Evolutionary conservation across 2,113 vertebrate genomes (phyloP).

Genomic region (Vireo altiloquus): DNA sequence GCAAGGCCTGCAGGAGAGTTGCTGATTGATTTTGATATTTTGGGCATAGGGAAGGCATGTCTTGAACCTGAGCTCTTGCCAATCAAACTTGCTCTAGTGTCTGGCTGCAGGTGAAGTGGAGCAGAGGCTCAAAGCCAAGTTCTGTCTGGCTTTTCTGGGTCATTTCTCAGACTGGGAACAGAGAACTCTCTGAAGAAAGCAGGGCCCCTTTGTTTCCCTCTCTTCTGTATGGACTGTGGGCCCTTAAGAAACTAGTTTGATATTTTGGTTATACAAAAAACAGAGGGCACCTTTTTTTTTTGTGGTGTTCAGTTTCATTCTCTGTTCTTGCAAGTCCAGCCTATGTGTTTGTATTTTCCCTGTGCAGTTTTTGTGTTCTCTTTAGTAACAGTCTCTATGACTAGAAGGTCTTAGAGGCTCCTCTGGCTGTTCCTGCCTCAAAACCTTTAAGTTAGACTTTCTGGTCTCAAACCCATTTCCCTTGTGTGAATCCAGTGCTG

Average conservation of each 20-base stretch:
- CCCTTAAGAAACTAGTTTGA: neutral
- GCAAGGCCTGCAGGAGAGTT: neutral
- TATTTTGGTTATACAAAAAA: neutral
- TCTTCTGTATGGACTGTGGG: neutral
- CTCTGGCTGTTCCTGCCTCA: neutral
- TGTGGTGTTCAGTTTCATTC: neutral
- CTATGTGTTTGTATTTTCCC: neutral
- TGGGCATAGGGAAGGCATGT: neutral
- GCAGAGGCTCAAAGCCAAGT: neutral
- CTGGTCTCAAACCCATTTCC: neutral
- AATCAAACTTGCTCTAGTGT: neutral
- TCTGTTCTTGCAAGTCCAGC: neutral
- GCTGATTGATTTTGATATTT: neutral
- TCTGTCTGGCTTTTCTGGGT: neutral
- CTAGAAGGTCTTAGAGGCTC: neutral
- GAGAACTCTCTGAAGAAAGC: rapidly evolving
- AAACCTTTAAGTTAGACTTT: neutral
- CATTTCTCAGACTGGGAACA: neutral
- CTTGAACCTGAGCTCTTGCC: neutral
- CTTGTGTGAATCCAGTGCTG: neutral
- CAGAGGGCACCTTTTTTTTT: neutral
- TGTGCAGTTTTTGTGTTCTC: neutral
- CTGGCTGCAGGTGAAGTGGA: neutral
- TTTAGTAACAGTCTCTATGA: neutral
- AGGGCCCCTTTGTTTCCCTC: neutral